Percentiles rank a stretch among this genome's conserved stretches.
phyloP scores from a whole-genome alignment of 2,113 vertebrate species.

The Talpa occidentalis region DNA sequence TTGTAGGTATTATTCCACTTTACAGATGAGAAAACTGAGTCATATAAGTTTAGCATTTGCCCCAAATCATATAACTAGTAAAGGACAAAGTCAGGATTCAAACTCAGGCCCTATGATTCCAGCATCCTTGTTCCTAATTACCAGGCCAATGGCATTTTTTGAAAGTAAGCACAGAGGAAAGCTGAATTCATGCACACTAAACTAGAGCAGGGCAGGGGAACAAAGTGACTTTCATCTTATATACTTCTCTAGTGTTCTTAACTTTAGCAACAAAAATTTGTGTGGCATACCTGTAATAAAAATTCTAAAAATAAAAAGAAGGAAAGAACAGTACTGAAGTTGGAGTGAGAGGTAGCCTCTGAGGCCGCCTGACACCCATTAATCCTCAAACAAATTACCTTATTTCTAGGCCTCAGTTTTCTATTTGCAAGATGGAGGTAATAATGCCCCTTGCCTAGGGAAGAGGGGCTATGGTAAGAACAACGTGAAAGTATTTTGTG shows the following conservation, averaged over 20 bases:
- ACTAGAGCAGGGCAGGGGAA: background rate
- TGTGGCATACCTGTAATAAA: background rate
- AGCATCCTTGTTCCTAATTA: background rate
- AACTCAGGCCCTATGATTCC: background rate
- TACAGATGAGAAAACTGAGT: background rate
- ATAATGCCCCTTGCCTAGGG: background rate
- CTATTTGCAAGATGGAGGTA: background rate
- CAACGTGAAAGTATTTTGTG: background rate
- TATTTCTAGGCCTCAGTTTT: background rate
- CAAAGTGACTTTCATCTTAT: background rate
- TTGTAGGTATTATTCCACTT: background rate
- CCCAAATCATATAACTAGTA: background rate
- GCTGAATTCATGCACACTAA: background rate
- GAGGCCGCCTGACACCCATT: background rate
- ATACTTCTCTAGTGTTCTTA: background rate
- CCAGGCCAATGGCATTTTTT: background rate
- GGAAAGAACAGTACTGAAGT: background rate
- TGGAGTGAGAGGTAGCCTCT: background rate
- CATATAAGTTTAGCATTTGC: background rate
- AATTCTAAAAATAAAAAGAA: background rate
- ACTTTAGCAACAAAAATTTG: constrained; percentile 1
- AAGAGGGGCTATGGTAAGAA: background rate
- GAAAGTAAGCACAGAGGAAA: background rate
- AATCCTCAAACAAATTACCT: background rate
- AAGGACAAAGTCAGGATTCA: background rate